Conservation (phyloP, 2,113 vertebrate genomes). For the Vanacampus margaritifer region DNA sequence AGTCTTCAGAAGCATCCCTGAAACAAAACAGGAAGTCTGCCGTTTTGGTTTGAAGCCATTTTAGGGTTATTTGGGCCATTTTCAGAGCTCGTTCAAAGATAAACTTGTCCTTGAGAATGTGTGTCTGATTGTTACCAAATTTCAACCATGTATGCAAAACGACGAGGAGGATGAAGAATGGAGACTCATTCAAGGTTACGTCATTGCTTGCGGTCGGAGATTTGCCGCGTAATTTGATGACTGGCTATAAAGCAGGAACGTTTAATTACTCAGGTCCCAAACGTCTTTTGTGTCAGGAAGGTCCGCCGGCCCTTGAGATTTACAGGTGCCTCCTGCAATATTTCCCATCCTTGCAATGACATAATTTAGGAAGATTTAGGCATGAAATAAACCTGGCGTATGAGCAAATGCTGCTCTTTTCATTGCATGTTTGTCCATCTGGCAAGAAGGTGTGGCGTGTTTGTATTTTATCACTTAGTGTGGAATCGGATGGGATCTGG, state of each 20-base stretch:
- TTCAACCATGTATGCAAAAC: too few species aligned
- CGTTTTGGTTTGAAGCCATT: too few species aligned
- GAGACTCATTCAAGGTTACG: too few species aligned
- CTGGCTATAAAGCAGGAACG: neutral
- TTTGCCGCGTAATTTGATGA: neutral
- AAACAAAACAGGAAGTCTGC: too few species aligned
- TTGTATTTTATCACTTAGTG: slow-evolving; percentile 28
- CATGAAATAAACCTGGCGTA: too few species aligned
- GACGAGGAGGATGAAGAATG: too few species aligned
- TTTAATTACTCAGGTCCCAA: neutral
- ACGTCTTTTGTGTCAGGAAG: neutral
- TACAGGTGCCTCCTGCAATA: neutral
- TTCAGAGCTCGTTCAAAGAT: too few species aligned
- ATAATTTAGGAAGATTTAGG: neutral
- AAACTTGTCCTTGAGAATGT: too few species aligned
- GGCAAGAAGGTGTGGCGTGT: neutral
- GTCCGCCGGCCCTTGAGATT: neutral
- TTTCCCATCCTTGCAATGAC: neutral
- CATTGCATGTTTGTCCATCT: neutral
- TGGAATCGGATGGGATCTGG: slow-evolving; percentile 8
- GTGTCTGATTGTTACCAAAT: too few species aligned
- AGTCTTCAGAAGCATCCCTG: neutral
- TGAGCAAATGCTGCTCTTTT: too few species aligned
- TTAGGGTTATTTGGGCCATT: too few species aligned
- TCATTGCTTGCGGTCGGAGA: neutral